Evolutionary conservation across 2,113 vertebrate genomes (phyloP), one percentile per base, ranked within the genome.

Genomic region (Siniperca knerii): DNA sequence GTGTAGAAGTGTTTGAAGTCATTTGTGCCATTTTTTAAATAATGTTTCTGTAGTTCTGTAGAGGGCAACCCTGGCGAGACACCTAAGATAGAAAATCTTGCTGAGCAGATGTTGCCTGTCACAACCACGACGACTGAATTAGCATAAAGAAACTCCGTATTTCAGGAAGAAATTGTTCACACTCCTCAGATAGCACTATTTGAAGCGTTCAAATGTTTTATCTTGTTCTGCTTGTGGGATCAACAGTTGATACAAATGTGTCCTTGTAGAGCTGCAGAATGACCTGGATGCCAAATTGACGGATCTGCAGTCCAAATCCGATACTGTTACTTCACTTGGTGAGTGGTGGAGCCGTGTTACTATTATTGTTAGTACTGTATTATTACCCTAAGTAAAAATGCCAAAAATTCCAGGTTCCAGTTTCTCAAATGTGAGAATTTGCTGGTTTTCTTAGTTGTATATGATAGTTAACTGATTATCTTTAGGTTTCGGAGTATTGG

Each of bases 241-340:
- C 25, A 64, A 21, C 3, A 29, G 16, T 62, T 82, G 37, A 29
- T 15, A 1, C 55, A 7, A 8, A 69, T 73, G 9, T 81, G 4
- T 76, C 12, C 29, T n/a, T 75, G 18, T 21, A 92, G 92, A 57
- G 15, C 44, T 92, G 48, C 84, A 92, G 48, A 77, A 33, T 1
- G 11, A 75, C 2, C 66, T 93, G 68, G 79, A 86, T 12, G 7
- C n/a, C 8, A 92, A 90, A 81, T 40, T 89, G 1, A 52, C 76
- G 25, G 84, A 91, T 2, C 80, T 92, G 48, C 42, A 67, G 2
- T 33, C 40, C 37, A 52, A 78, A 57, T 80, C 85, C 6, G n/a
- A 86, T 61, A 62, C 35, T 3, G 21, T 90, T 20, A 82, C 81
- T 52, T 67, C 85, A 7, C 83, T 93, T 4, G 52, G 92, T 89